These are phyloP conservation scores for Chloroclysta siterata DNA, from an alignment of 2,888 invertebrate species.

Conservation along the genomic window DNA sequence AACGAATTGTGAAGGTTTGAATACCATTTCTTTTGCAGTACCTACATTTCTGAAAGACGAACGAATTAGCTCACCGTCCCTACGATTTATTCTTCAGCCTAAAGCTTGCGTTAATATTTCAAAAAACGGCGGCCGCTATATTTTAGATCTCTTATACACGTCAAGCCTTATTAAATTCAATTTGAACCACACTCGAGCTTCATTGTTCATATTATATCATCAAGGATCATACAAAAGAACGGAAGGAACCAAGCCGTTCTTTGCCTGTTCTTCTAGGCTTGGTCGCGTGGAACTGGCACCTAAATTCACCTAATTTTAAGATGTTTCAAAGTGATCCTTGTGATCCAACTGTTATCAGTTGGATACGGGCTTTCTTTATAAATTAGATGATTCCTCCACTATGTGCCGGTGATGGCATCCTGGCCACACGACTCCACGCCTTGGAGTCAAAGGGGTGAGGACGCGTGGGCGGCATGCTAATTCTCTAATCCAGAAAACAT, in stretches of 20 bases:
- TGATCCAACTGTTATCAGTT: no score
- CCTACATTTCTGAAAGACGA: constrained; percentile 7
- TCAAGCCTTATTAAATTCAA: no score
- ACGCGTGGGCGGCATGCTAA: constrained; percentile 20
- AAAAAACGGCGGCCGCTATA: not conserved
- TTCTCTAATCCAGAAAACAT: constrained; percentile 23
- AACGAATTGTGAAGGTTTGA: not conserved
- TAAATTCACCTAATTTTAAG: no score
- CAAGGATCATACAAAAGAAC: no score
- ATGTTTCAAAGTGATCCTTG: no score
- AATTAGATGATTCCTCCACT: no score
- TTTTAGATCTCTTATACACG: not conserved
- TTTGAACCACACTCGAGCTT: no score
- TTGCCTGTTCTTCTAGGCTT: no score
- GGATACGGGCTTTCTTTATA: no score
- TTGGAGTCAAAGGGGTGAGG: constrained; percentile 19
- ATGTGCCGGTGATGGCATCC: not conserved
- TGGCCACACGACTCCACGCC: not conserved
- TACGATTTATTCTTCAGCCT: constrained; percentile 6
- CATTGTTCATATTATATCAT: no score
- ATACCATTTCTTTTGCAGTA: not conserved
- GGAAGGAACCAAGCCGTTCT: no score
- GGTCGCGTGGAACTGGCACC: no score
- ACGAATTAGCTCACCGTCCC: constrained; percentile 3
- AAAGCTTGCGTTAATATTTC: not conserved